Percentiles rank a stretch among this genome's conserved stretches.
Evolutionary conservation across 2,113 vertebrate genomes (phyloP).

Genomic region (Chaetura pelagica): DNA sequence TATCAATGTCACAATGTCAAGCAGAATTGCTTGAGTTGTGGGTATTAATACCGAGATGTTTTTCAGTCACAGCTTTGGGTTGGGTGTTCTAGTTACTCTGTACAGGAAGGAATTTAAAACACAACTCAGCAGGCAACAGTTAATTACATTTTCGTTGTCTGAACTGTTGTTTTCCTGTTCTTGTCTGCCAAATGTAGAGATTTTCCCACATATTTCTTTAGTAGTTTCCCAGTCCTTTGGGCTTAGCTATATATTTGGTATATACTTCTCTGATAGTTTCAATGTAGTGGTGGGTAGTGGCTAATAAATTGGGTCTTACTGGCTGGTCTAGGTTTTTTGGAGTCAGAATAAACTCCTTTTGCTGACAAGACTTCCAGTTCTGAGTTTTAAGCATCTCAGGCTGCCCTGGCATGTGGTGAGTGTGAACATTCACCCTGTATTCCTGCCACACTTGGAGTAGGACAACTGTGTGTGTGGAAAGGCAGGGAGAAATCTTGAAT

Average conservation of each 20-base stretch:
- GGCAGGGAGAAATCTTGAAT: background rate
- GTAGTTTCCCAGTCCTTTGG: background rate
- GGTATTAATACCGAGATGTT: background rate
- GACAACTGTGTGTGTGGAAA: background rate
- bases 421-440: background rate
- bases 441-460: background rate
- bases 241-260: background rate
- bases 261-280: background rate
- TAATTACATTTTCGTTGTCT: conserved; percentile 45
- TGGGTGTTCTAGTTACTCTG: background rate
- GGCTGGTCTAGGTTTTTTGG: background rate
- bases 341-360: background rate
- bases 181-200: background rate
- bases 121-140: background rate
- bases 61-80: background rate
- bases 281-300: fast-evolving
- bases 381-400: background rate
- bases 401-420: conserved; percentile 6
- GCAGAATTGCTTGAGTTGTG: background rate
- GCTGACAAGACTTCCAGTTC: background rate
- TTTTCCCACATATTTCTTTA: background rate
- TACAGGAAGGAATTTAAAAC: background rate
- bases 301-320: background rate
- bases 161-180: background rate
- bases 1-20: background rate